Evolutionary conservation across 2,888 invertebrate genomes (phyloP).

Genomic region (Itoplectis maculator): DNA sequence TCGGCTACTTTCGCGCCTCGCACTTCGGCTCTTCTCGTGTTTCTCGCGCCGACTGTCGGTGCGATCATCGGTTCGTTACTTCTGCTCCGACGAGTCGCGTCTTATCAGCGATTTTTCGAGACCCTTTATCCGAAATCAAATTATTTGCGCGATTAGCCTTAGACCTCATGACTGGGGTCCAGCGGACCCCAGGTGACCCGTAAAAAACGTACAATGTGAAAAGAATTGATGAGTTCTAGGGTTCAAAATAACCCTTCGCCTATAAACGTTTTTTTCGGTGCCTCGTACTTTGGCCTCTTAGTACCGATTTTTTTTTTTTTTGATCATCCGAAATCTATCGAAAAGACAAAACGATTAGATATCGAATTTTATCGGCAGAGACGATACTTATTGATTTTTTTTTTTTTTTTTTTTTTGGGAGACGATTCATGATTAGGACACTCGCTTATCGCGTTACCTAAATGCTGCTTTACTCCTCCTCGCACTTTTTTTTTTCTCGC

Average conservation of each 20-base stretch:
- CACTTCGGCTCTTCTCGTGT: slow-evolving; percentile 71
- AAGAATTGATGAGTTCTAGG: too few species aligned
- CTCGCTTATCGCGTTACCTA: slow-evolving; percentile 4
- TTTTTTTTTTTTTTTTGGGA: too few species aligned
- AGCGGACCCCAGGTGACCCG: too few species aligned
- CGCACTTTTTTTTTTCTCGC: not conserved
- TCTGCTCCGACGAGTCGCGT: not conserved
- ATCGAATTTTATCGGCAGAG: not conserved
- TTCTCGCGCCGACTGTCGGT: slow-evolving; percentile 27
- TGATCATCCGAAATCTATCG: not conserved
- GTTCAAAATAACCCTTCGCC: too few species aligned
- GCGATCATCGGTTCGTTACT: not conserved
- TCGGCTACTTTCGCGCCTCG: slow-evolving; percentile 72
- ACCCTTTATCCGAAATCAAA: not conserved
- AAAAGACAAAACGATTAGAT: slow-evolving; percentile 23
- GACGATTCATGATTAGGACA: slow-evolving; percentile 15
- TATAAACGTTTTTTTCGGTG: too few species aligned
- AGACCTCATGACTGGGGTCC: too few species aligned
- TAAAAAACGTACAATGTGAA: too few species aligned
- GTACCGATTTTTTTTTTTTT: too few species aligned
- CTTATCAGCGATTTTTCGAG: slow-evolving; percentile 3
- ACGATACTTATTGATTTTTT: too few species aligned
- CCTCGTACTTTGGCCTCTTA: too few species aligned
- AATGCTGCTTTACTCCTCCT: not conserved
- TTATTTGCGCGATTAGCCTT: too few species aligned